A percentile compares a stretch with the other conserved stretches of the same genome.
These are phyloP conservation scores for Ctenoplectra terminalis DNA, from an alignment of 1,140 invertebrate species.

Conservation along the genomic window DNA sequence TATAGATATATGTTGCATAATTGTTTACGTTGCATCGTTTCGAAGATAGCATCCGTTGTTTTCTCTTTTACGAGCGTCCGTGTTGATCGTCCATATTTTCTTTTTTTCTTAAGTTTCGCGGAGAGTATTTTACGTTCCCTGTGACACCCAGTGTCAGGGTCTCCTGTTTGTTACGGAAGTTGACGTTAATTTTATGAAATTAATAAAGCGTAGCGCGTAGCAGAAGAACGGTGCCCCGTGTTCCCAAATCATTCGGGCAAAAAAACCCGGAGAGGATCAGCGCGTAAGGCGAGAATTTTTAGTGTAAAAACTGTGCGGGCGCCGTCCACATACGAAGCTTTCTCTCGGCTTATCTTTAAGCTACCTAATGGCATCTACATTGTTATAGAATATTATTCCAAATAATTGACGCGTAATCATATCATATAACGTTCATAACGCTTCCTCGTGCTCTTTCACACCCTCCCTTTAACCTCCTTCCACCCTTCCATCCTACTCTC, in stretches of 20 bases:
- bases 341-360: slow-evolving; percentile 69
- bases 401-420: slow-evolving; percentile 74
- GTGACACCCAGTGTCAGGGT: background rate
- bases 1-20: background rate
- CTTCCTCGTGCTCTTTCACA: slow-evolving; percentile 50
- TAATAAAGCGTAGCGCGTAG: background rate
- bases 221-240: background rate
- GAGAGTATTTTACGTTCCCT: background rate
- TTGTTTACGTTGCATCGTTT: slow-evolving; percentile 10
- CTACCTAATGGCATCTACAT: slow-evolving; percentile 63
- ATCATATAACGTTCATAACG: slow-evolving; percentile 72
- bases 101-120: slow-evolving; percentile 3
- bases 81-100: background rate
- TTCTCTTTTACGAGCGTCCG: slow-evolving; percentile 31
- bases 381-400: slow-evolving; percentile 71
- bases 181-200: slow-evolving; percentile 25
- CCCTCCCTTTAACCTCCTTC: slow-evolving; percentile 20
- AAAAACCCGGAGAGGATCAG: slow-evolving; percentile 31
- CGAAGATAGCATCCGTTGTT: no score
- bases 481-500: background rate
- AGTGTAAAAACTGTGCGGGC: slow-evolving; percentile 66
- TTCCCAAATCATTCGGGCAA: slow-evolving; percentile 61
- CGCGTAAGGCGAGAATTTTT: slow-evolving; percentile 31
- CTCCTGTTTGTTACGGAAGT: background rate
- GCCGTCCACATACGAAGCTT: slow-evolving; percentile 76